A percentile compares a stretch with the other conserved stretches of the same genome.
These are phyloP conservation scores for Brachionus rotundiformis DNA, from an alignment of 1,140 invertebrate genomes.

Conservation along the genomic window DNA sequence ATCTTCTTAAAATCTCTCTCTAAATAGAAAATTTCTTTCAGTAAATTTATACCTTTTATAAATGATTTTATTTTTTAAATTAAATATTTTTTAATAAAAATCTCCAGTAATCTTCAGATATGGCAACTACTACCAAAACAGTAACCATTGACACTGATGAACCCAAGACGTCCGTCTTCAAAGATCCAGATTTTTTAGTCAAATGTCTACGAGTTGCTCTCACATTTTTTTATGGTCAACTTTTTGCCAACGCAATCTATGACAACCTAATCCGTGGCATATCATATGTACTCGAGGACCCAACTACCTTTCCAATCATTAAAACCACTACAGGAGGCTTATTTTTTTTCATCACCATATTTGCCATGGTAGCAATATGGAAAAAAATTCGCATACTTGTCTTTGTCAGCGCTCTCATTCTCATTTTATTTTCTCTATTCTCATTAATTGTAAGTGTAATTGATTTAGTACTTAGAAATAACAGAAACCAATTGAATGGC, in stretches of 20 bases:
- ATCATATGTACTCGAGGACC: not conserved
- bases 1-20: not conserved
- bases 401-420: slow-evolving; percentile 17
- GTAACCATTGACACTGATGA: not conserved
- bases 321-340: slow-evolving; percentile 13
- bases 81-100: not conserved
- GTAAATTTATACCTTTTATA: not conserved
- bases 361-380: slow-evolving; percentile 46
- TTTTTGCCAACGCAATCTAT: slow-evolving; percentile 49
- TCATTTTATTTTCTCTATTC: slow-evolving; percentile 26
- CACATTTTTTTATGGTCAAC: slow-evolving; percentile 49
- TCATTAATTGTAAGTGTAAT: slow-evolving; percentile 46
- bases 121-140: not conserved
- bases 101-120: no score
- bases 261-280: slow-evolving; percentile 42
- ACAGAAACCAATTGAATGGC: not conserved
- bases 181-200: not conserved
- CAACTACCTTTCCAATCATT: slow-evolving; percentile 43
- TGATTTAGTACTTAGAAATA: slow-evolving; percentile 32
- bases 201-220: not conserved
- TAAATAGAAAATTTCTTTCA: slow-evolving; percentile 8
- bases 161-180: not conserved
- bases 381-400: slow-evolving; percentile 16
- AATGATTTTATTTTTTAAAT: not conserved
- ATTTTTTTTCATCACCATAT: slow-evolving; percentile 14